These are phyloP conservation scores for Rhinoptilus africanus DNA, from an alignment of 2,113 vertebrate species.

Conservation along the genomic window DNA sequence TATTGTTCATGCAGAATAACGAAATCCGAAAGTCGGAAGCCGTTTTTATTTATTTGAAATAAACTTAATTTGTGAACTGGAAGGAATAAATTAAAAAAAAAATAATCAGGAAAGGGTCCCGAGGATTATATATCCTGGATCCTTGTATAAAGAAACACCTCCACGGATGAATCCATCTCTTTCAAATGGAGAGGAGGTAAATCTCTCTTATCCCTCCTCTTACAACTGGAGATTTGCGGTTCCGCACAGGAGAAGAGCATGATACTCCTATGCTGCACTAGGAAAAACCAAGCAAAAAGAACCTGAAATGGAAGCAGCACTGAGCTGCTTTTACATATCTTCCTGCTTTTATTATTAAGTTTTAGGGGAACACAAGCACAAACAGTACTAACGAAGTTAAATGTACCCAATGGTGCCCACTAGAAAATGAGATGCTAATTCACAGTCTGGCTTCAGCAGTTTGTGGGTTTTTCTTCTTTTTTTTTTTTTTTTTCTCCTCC, in stretches of 20 bases:
- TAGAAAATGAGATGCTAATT: slow-evolving; percentile 31
- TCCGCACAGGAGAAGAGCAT: not conserved
- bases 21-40: not conserved
- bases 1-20: not conserved
- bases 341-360: not conserved
- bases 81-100: not conserved
- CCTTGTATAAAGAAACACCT: not conserved
- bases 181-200: not conserved
- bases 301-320: not conserved
- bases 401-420: not conserved
- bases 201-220: not conserved
- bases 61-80: not conserved
- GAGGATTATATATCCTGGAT: not conserved
- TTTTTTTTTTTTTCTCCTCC: not conserved
- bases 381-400: not conserved
- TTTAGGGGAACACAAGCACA: not conserved
- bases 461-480: not conserved
- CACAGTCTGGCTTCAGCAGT: not conserved
- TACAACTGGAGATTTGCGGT: not conserved
- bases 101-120: not conserved
- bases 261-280: not conserved
- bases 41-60: not conserved
- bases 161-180: not conserved
- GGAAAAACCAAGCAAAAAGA: not conserved
- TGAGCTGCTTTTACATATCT: not conserved